phyloP scores from a whole-genome alignment of 1,140 invertebrate species.

The Harlomillsia oculata region DNA sequence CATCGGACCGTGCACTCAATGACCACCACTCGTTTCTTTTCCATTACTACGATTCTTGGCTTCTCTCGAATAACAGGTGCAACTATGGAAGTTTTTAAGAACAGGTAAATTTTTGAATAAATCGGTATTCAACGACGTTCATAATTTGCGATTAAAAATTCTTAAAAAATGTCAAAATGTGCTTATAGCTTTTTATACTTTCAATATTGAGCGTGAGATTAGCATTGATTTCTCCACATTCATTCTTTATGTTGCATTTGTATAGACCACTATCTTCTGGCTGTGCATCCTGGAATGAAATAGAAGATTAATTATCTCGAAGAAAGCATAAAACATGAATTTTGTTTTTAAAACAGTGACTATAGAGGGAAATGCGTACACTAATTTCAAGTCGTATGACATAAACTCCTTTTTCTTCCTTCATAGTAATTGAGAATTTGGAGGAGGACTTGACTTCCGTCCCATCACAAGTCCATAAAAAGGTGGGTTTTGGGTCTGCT shows the following conservation, averaged over 20 bases:
- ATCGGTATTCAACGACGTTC: neutral
- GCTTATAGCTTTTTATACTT: no score
- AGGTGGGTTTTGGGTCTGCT: constrained; percentile 84
- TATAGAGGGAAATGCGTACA: no score
- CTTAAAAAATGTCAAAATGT: no score
- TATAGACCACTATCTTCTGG: constrained; percentile 93
- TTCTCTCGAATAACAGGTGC: constrained; percentile 87
- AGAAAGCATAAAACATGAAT: neutral
- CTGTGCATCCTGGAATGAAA: constrained; percentile 61
- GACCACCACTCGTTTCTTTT: constrained; percentile 79
- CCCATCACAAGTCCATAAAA: constrained; percentile 83
- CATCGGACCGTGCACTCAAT: constrained; percentile 82
- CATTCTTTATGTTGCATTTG: constrained; percentile 95
- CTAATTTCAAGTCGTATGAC: constrained; percentile 80
- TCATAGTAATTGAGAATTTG: constrained; percentile 65
- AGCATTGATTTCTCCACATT: constrained; percentile 87
- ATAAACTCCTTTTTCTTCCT: constrained; percentile 74
- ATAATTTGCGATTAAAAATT: neutral
- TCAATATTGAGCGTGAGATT: constrained; percentile 95
- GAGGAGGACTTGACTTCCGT: constrained; percentile 64
- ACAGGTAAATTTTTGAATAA: constrained; percentile 24
- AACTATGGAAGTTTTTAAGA: constrained; percentile 53
- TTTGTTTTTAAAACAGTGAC: neutral
- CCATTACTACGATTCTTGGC: constrained; percentile 76
- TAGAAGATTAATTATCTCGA: constrained; percentile 18